A percentile compares a stretch with the other conserved stretches of the same genome.
These are phyloP conservation scores for Epizoanthus ramosus DNA, from an alignment of 92 coral and sea anemone species.

Conservation along the genomic window DNA sequence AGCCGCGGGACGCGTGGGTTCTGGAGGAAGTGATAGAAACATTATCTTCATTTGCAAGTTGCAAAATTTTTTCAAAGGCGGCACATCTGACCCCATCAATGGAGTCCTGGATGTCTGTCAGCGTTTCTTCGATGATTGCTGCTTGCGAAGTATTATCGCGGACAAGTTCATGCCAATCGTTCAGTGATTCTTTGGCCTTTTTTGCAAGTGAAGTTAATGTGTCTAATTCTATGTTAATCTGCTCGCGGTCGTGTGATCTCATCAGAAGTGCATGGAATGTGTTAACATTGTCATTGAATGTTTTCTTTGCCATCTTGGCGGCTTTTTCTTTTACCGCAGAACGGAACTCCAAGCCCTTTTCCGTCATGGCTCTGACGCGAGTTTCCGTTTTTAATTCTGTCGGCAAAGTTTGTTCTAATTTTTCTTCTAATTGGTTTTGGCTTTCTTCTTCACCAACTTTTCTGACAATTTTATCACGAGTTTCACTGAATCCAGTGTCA, in stretches of 20 bases:
- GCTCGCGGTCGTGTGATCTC: neutral
- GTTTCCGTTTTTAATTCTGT: slow-evolving; percentile 33
- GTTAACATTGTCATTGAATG: slow-evolving; percentile 30
- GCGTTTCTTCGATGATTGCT: neutral
- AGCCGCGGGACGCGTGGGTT: slow-evolving; percentile 21
- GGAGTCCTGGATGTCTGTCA: neutral
- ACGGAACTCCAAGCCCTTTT: slow-evolving; percentile 57
- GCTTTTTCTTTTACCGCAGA: slow-evolving; percentile 40
- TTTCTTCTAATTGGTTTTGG: neutral
- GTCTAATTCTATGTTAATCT: neutral
- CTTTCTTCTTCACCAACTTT: neutral
- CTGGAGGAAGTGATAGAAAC: neutral
- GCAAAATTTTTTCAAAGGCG: too few relatives aligned
- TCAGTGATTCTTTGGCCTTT: neutral
- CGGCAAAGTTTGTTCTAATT: neutral
- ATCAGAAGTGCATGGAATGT: slow-evolving; percentile 11
- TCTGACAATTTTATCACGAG: neutral
- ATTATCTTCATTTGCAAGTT: slow-evolving; percentile 7
- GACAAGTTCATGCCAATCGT: slow-evolving; percentile 26
- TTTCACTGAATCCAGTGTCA: slow-evolving; percentile 50
- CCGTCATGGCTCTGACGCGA: slow-evolving; percentile 59
- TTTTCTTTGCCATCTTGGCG: slow-evolving; percentile 47
- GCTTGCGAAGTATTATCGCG: slow-evolving; percentile 4
- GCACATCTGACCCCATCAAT: slow-evolving; percentile 2
- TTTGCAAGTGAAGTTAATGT: slow-evolving; percentile 9